Evolutionary conservation across 2,797 vertebrate species (phyloP), one percentile per base, ranked within the genome.

Genomic region (Pangasius sanitwongsei): DNA sequence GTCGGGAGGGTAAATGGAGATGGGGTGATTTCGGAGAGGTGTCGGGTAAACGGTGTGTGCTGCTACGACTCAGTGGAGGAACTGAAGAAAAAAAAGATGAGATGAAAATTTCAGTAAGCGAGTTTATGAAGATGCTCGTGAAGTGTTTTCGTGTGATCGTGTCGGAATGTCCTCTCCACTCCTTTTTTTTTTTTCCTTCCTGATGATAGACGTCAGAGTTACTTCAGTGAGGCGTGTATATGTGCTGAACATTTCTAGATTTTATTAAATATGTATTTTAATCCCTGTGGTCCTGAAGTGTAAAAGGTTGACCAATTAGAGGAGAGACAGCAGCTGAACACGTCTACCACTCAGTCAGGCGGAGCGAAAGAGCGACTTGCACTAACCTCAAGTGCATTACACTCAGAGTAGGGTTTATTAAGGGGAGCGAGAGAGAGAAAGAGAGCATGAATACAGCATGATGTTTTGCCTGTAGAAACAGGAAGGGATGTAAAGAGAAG

Each of bases 1-100:
- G 61, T 84, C 4, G 8, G 8, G 81, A 44, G 23, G 95, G 93
- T 87, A 96, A 92, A 92, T 95, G 95, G 48, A 95, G 91, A 92
- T 94, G 93, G 70, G 94, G 90, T 25, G 92, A 90, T 69, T 91
- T 92, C 61, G 75, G 89, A 72, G 74, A 85, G 57, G 88, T 34
- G n/a, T 18, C 9, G 18, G 20, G 15, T n/a, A 15, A 44, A 74
- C 13, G 23, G 34, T 37, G 37, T 9, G 15, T 6, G 5, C 6
- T 28, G n/a, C 48, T 8, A 18, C 9, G 57, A 23, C 8, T 44
- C 7, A 6, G 44, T 88, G 61, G 78, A 61, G 18, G 89, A n/a
- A 72, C 82, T 70, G n/a, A 59, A 41, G 18, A 83, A 28, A 6
- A 31, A 69, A 50, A 28, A 44, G 50, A 50, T 23, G 69, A 61